phyloP scores from a whole-genome alignment of 2,113 vertebrate species.

The Parus major region DNA sequence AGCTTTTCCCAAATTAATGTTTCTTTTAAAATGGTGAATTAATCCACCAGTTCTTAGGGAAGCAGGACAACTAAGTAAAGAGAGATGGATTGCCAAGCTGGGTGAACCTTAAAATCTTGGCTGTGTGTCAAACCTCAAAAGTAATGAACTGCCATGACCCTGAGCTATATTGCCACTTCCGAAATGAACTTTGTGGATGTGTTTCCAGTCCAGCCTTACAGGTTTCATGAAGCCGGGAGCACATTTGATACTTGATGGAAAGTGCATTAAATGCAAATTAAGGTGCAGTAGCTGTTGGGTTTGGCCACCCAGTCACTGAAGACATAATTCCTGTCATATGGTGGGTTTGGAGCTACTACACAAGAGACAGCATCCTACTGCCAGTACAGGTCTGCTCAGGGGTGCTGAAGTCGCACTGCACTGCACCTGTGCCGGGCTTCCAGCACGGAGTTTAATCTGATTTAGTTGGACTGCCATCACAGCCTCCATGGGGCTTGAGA shows the following conservation, averaged over 20 bases:
- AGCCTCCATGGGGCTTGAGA: rapidly evolving
- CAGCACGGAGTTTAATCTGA: not conserved
- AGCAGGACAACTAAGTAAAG: not conserved
- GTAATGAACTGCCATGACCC: not conserved
- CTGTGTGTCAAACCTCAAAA: slow-evolving; percentile 37
- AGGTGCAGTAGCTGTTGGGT: not conserved
- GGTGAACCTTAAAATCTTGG: slow-evolving; percentile 29
- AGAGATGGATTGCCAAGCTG: not conserved
- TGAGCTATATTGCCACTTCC: slow-evolving; percentile 5
- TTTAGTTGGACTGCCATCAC: not conserved
- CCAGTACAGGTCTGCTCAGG: not conserved
- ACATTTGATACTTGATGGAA: not conserved
- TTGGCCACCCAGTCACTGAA: not conserved
- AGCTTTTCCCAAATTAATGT: not conserved
- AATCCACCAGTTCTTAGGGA: not conserved
- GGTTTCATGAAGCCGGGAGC: not conserved
- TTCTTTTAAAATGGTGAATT: not conserved
- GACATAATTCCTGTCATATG: not conserved
- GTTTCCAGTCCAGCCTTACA: not conserved
- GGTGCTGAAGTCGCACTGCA: not conserved
- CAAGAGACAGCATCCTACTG: not conserved
- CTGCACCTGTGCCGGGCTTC: not conserved
- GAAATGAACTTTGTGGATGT: not conserved
- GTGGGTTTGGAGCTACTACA: not conserved
- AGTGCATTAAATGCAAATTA: not conserved